Conservation (phyloP, 2,888 invertebrate species). For the Drosophila nigricruria region DNA sequence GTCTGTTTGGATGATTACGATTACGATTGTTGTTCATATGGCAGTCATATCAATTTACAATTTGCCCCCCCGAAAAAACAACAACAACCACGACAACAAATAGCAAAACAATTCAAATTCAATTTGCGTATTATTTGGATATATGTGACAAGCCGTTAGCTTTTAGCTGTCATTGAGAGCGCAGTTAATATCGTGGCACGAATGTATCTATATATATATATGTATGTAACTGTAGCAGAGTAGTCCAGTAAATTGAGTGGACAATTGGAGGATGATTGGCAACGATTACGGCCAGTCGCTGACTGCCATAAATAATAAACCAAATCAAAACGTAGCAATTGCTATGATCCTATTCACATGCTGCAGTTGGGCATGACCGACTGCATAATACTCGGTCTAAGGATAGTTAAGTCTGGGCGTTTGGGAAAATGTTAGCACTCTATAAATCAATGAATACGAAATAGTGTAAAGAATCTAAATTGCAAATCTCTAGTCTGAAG, state of each 20-base stretch:
- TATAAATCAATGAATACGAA: too few species aligned
- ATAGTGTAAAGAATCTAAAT: too few species aligned
- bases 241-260: slow-evolving; percentile 56
- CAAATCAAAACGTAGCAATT: slow-evolving; percentile 37
- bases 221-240: slow-evolving; percentile 18
- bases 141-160: slow-evolving; percentile 67
- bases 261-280: slow-evolving; percentile 63
- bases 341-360: slow-evolving; percentile 14
- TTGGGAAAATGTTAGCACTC: too few species aligned
- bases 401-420: too few species aligned
- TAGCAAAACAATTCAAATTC: slow-evolving; percentile 53
- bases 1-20: slow-evolving; percentile 50
- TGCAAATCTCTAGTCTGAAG: too few species aligned
- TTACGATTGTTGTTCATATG: slow-evolving; percentile 66
- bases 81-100: slow-evolving; percentile 27
- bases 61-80: slow-evolving; percentile 32
- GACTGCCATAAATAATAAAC: slow-evolving; percentile 26
- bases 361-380: background rate
- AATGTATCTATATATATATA: background rate
- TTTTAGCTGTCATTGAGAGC: slow-evolving; percentile 62
- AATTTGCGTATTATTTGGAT: slow-evolving; percentile 67
- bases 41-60: slow-evolving; percentile 69
- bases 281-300: slow-evolving; percentile 33
- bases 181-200: slow-evolving; percentile 37
- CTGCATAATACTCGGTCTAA: background rate